These are phyloP conservation scores for Ictidomys tridecemlineatus DNA, from an alignment of 2,113 vertebrate genomes.

Conservation along the genomic window DNA sequence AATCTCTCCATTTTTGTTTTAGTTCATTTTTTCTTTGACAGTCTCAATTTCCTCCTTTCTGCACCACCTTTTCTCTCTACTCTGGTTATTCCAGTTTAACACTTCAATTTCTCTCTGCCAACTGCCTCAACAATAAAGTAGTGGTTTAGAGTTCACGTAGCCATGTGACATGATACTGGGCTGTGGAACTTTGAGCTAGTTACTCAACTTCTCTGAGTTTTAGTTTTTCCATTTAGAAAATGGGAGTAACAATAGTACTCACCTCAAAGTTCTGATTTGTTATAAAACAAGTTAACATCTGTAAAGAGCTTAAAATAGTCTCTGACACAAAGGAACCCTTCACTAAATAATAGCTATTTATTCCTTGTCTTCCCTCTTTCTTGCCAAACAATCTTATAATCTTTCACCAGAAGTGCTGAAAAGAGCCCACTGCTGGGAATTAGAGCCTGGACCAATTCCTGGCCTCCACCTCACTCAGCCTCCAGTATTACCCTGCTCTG, in stretches of 20 bases:
- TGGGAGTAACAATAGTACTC: slow-evolving; percentile 12
- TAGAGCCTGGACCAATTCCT: background rate
- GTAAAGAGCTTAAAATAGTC: slow-evolving; percentile 56
- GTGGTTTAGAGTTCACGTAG: background rate
- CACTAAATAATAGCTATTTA: slow-evolving; percentile 26
- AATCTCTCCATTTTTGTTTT: background rate
- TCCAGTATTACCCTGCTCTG: background rate
- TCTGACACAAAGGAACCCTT: background rate
- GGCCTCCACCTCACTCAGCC: background rate
- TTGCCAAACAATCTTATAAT: slow-evolving; percentile 46
- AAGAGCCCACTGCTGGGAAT: background rate
- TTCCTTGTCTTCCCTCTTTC: slow-evolving; percentile 37
- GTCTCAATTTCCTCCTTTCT: background rate
- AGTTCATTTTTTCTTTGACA: background rate
- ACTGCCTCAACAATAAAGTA: background rate
- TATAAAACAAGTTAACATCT: slow-evolving; percentile 53
- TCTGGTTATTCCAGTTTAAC: background rate
- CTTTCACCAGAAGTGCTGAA: slow-evolving; percentile 23
- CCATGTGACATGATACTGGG: background rate
- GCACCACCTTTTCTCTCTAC: background rate
- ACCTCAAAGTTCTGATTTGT: slow-evolving; percentile 26
- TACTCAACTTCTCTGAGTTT: slow-evolving; percentile 57
- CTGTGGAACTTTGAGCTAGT: background rate
- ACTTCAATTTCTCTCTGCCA: background rate
- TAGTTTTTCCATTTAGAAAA: slow-evolving; percentile 56